These are phyloP conservation scores for Leucosticte australis DNA, from an alignment of 2,113 vertebrate genomes.

Conservation along the genomic window DNA sequence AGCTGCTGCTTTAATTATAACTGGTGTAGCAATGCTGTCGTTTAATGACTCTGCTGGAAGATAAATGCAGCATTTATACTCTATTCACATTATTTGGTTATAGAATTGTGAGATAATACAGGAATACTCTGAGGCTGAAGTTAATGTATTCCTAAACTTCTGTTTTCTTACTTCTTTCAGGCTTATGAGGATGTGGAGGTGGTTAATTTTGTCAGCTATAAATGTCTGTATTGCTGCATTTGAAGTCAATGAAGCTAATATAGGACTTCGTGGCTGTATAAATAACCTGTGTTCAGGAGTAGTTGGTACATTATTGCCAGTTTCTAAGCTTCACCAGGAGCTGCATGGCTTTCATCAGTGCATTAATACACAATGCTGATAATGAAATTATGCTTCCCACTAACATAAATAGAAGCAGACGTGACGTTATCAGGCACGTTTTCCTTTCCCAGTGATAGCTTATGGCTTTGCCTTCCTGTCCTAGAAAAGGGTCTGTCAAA, in stretches of 20 bases:
- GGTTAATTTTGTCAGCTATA: neutral
- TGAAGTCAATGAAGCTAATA: neutral
- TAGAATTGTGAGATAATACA: neutral
- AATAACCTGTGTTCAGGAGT: neutral
- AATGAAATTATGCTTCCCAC: neutral
- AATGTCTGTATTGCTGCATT: neutral
- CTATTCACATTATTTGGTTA: accelerated
- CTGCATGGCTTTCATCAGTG: neutral
- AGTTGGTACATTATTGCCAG: neutral
- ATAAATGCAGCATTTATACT: neutral
- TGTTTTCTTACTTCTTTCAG: neutral
- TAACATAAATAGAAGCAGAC: neutral
- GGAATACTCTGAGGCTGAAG: neutral
- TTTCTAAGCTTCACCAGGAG: neutral
- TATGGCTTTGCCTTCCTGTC: neutral
- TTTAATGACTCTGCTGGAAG: neutral
- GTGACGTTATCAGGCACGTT: neutral
- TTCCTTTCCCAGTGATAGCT: neutral
- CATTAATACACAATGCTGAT: neutral
- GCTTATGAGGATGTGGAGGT: neutral
- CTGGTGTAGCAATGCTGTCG: neutral
- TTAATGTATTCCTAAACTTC: neutral
- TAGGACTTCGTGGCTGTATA: neutral
- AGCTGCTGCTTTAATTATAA: neutral
- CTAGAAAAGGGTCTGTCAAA: neutral